These are phyloP conservation scores for Procambarus clarkii DNA, from an alignment of 1,140 invertebrate species.

Conservation along the genomic window DNA sequence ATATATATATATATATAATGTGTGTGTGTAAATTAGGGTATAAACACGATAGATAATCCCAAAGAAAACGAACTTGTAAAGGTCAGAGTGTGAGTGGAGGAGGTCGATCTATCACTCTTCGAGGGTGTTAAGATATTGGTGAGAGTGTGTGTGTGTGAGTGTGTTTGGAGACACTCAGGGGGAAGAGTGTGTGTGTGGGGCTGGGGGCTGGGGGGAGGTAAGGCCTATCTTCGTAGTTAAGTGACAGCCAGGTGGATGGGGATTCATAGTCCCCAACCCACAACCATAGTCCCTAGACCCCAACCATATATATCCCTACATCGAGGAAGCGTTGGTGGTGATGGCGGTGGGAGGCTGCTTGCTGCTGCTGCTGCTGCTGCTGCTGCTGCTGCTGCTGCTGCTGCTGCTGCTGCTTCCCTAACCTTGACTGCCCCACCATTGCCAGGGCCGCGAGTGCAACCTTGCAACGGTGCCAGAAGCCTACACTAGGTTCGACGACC, in stretches of 20 bases:
- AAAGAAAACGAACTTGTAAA: no score
- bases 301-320: no score
- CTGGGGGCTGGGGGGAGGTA: neutral
- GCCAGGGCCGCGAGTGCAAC: constrained; percentile 44
- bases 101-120: no score
- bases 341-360: neutral
- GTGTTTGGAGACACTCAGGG: constrained; percentile 22
- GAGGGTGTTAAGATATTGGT: neutral
- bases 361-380: neutral
- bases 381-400: neutral
- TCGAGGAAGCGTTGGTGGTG: neutral
- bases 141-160: neutral
- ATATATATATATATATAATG: no score
- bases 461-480: constrained; percentile 61
- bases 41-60: no score
- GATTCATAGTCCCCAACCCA: no score
- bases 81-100: no score
- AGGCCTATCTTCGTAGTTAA: no score
- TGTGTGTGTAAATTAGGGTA: no score
- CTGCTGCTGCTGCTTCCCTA: neutral
- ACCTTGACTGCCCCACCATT: neutral
- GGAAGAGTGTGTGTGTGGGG: neutral
- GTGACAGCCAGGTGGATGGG: neutral
- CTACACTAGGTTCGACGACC: constrained; percentile 51
- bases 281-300: no score